These are phyloP conservation scores for Popillia japonica DNA, from an alignment of 1,140 invertebrate genomes.

Conservation along the genomic window DNA sequence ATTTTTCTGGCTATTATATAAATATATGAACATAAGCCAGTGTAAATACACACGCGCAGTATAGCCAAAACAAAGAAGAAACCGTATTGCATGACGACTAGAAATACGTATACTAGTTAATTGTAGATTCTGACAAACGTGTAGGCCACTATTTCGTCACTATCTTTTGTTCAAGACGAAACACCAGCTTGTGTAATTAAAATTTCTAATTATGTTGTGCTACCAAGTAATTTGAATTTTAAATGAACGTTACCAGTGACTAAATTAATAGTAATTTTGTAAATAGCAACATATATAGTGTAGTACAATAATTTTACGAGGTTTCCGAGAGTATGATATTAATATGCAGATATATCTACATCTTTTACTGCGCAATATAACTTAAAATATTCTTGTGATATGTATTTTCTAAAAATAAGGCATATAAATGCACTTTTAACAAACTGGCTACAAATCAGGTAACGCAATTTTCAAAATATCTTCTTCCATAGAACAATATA, in stretches of 20 bases:
- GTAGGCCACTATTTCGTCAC: constrained; percentile 10
- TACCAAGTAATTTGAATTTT: constrained; percentile 27
- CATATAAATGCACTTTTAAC: too few species aligned
- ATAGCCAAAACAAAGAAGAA: background rate
- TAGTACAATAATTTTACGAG: constrained; percentile 10
- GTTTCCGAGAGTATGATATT: background rate
- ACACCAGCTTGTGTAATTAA: constrained; percentile 10
- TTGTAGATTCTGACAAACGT: background rate
- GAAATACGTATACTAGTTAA: background rate
- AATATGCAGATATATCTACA: background rate
- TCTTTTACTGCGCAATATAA: background rate
- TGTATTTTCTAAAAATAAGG: too few species aligned
- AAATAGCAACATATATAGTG: background rate
- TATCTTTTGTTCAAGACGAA: constrained; percentile 13
- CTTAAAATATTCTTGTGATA: too few species aligned
- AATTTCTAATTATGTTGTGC: constrained; percentile 32
- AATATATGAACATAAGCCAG: background rate
- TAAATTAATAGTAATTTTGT: constrained; percentile 36
- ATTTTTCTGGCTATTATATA: background rate
- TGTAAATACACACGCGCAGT: background rate
- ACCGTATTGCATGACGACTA: background rate
- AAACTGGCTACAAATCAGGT: too few species aligned
- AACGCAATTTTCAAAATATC: too few species aligned
- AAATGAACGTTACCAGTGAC: constrained; percentile 8
- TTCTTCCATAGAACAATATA: too few species aligned